Evolutionary conservation across 2,888 invertebrate genomes (phyloP).

Genomic region (Adelphocoris suturalis): DNA sequence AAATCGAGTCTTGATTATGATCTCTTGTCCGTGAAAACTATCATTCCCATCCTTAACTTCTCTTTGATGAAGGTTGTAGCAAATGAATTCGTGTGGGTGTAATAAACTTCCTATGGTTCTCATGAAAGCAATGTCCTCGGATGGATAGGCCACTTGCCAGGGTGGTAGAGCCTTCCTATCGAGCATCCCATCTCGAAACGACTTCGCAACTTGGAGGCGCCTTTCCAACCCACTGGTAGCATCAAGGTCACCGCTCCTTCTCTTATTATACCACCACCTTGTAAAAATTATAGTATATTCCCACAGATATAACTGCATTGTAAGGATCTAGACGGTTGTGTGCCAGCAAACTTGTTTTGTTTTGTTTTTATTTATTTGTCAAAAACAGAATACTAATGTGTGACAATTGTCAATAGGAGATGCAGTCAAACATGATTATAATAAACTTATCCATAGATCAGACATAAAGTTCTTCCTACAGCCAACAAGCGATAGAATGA

Average conservation of each 20-base stretch:
- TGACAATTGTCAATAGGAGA: no score
- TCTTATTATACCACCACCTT: background rate
- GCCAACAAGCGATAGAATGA: no score
- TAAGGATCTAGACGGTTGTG: no score
- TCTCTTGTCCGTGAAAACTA: background rate
- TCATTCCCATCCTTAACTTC: background rate
- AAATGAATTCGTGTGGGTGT: slow-evolving; percentile 15
- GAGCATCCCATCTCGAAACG: background rate
- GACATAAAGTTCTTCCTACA: no score
- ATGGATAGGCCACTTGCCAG: background rate
- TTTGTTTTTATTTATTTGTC: no score
- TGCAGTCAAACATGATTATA: no score
- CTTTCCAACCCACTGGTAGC: slow-evolving; percentile 60
- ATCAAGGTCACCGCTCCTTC: slow-evolving; percentile 21
- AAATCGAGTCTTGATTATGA: no score
- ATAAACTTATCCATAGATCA: no score
- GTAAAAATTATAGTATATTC: no score
- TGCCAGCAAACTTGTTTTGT: no score
- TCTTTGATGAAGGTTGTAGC: background rate
- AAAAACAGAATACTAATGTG: no score
- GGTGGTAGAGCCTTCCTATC: background rate
- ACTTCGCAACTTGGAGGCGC: slow-evolving; percentile 38
- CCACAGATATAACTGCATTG: no score
- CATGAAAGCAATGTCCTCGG: slow-evolving; percentile 25
- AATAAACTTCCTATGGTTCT: background rate